A percentile compares a stretch with the other conserved stretches of the same genome.
These are phyloP conservation scores for Oryzias dopingdopingensis DNA, from an alignment of 2,797 vertebrate genomes.

Conservation along the genomic window DNA sequence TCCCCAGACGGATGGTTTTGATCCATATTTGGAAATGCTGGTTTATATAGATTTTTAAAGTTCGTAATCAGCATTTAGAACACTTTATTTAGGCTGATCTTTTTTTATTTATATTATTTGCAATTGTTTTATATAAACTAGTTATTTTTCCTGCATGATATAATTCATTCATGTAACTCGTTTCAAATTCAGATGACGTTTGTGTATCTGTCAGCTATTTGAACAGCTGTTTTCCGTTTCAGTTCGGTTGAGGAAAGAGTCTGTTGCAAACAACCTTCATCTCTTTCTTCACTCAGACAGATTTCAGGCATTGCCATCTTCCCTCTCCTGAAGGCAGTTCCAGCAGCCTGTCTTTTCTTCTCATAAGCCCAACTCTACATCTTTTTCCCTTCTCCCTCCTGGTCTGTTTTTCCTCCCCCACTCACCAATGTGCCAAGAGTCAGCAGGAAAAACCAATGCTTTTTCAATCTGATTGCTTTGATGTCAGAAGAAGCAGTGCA, in stretches of 20 bases:
- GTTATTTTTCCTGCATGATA: no score
- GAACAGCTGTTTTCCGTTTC: neutral
- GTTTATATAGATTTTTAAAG: no score
- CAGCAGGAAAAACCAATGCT: conserved; percentile 9
- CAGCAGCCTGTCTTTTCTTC: conserved; percentile 24
- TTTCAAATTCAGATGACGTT: no score
- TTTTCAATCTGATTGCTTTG: conserved; percentile 3
- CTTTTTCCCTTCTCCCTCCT: conserved; percentile 4
- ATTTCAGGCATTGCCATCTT: conserved; percentile 21
- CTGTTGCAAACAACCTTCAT: neutral
- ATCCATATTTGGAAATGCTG: no score
- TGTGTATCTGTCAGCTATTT: neutral
- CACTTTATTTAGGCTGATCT: no score
- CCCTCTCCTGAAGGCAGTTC: conserved; percentile 18
- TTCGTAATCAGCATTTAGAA: no score
- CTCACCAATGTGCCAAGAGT: conserved; percentile 34
- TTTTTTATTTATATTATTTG: no score
- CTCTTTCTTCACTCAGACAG: conserved; percentile 15
- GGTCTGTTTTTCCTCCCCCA: neutral
- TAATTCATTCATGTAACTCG: no score
- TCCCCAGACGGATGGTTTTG: no score
- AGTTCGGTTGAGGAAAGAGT: neutral
- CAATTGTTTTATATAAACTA: no score
- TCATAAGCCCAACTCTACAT: conserved; percentile 26
- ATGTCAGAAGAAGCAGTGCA: neutral